Percentiles rank a stretch among this genome's conserved stretches.
phyloP scores from a whole-genome alignment of 2,888 invertebrate species.

The Urechis unicinctus region DNA sequence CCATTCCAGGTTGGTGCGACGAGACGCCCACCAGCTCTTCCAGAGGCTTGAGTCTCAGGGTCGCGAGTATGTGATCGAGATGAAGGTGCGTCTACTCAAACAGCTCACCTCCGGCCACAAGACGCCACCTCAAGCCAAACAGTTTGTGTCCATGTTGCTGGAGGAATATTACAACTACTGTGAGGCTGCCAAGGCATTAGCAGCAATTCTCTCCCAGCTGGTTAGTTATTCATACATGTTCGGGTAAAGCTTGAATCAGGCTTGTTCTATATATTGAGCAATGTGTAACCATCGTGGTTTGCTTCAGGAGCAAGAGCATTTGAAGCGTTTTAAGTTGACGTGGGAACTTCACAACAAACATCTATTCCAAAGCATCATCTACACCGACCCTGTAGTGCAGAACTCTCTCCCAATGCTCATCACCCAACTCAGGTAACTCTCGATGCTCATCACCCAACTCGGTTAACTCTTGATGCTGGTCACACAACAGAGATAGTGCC shows the following conservation, averaged over 20 bases:
- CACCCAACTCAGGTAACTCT: slow-evolving; percentile 54
- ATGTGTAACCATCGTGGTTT: no score
- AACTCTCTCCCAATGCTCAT: slow-evolving; percentile 57
- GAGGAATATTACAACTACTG: slow-evolving; percentile 62
- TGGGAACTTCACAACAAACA: slow-evolving; percentile 66
- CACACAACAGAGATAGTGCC: no score
- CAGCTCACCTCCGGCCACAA: slow-evolving; percentile 54
- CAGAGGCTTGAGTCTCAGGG: slow-evolving; percentile 61
- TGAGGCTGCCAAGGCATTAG: slow-evolving; percentile 58
- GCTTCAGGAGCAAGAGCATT: slow-evolving; percentile 59
- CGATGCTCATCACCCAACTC: not conserved
- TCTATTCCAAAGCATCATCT: slow-evolving; percentile 59
- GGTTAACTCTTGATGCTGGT: not conserved
- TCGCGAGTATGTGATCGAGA: slow-evolving; percentile 62
- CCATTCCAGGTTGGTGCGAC: slow-evolving; percentile 44
- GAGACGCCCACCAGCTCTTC: slow-evolving; percentile 63
- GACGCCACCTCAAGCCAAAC: slow-evolving; percentile 55
- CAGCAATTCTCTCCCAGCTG: slow-evolving; percentile 59
- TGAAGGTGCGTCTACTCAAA: slow-evolving; percentile 58
- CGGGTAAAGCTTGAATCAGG: no score
- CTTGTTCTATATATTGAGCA: no score
- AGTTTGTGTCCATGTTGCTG: slow-evolving; percentile 58
- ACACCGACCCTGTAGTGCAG: slow-evolving; percentile 57
- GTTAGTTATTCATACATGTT: no score
- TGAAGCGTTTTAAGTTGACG: slow-evolving; percentile 61